Evolutionary conservation across 2,888 invertebrate genomes (phyloP).

Genomic region (Acleris emargana): DNA sequence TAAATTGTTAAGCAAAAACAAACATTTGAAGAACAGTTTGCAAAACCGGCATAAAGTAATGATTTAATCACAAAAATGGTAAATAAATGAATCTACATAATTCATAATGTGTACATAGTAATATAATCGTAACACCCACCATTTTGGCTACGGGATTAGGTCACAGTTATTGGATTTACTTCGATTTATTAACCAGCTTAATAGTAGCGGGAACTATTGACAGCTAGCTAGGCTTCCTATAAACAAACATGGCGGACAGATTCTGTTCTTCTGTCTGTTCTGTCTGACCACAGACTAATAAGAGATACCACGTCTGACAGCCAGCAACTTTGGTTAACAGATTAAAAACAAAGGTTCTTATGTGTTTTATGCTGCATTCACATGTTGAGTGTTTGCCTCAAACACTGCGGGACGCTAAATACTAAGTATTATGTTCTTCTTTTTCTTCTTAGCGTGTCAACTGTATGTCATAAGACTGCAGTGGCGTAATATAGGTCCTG

Average conservation of each 20-base stretch:
- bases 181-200: constrained; percentile 14
- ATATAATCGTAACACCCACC: constrained; percentile 45
- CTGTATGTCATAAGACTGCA: no score
- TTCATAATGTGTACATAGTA: neutral
- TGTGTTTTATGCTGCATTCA: no score
- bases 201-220: constrained; percentile 19
- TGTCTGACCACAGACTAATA: no score
- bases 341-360: no score
- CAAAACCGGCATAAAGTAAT: constrained; percentile 11
- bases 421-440: no score
- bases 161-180: constrained; percentile 44
- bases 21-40: neutral
- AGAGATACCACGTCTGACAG: no score
- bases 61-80: neutral
- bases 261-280: no score
- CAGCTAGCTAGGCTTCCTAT: constrained; percentile 5
- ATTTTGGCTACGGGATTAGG: constrained; percentile 55
- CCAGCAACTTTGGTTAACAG: no score
- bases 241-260: constrained; percentile 1
- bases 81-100: neutral
- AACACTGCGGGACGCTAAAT: no score
- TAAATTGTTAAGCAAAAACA: constrained; percentile 1
- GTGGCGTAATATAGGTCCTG: no score
- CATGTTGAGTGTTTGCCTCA: no score
- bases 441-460: no score